These are phyloP conservation scores for Cossypha caffra DNA, from an alignment of 2,797 vertebrate species.

Conservation along the genomic window DNA sequence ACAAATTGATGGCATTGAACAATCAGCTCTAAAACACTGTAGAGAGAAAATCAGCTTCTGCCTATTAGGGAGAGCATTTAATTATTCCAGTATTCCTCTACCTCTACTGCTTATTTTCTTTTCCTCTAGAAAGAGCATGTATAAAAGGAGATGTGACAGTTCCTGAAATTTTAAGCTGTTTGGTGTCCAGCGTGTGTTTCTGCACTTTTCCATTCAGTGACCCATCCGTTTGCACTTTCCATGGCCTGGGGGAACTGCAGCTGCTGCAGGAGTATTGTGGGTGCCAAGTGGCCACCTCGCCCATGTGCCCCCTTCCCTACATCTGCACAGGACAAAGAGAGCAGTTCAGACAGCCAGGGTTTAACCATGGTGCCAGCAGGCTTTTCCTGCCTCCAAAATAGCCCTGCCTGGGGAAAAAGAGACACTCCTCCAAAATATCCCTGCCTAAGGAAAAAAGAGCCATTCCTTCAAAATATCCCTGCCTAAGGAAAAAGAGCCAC, in stretches of 20 bases:
- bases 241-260: neutral
- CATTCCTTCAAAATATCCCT: neutral
- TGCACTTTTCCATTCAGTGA: neutral
- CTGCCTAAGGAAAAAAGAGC: neutral
- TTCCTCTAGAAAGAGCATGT: neutral
- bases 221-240: neutral
- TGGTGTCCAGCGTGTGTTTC: neutral
- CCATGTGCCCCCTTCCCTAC: neutral
- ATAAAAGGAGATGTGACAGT: neutral
- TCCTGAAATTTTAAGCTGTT: neutral
- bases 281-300: accelerated
- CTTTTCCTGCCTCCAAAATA: neutral
- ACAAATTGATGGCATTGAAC: neutral
- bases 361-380: neutral
- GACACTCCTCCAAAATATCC: neutral
- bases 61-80: neutral
- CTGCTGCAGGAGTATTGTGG: neutral
- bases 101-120: neutral
- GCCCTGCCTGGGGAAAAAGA: neutral
- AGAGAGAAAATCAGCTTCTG: neutral
- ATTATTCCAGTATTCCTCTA: neutral
- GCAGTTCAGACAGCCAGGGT: neutral
- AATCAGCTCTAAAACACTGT: neutral
- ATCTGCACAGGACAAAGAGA: neutral
- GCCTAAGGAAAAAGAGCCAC: neutral